A percentile compares a stretch with the other conserved stretches of the same genome.
phyloP scores from a whole-genome alignment of 2,888 invertebrate species.

The Gonocerus acuteangulatus region DNA sequence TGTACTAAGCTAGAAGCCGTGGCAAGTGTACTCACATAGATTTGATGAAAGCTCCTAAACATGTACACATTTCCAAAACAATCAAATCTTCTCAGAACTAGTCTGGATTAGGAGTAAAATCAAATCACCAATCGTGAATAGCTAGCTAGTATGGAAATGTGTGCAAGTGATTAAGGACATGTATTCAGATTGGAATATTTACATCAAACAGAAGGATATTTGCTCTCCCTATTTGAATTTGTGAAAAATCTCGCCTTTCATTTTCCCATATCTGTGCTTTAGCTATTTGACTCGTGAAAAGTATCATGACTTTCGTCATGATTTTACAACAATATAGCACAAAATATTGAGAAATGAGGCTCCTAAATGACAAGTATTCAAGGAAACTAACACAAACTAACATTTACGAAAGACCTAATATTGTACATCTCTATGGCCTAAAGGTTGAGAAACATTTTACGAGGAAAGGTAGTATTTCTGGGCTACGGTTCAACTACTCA shows the following conservation, averaged over 20 bases:
- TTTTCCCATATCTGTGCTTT: constrained; percentile 9
- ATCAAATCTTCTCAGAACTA: not conserved
- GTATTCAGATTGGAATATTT: constrained; percentile 10
- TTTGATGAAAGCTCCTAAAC: constrained; percentile 23
- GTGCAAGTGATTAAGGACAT: constrained; percentile 9
- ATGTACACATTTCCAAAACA: constrained; percentile 16
- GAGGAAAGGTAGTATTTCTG: constrained; percentile 23
- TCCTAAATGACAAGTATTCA: constrained; percentile 19
- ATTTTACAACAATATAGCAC: not conserved
- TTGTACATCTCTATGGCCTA: constrained; percentile 26
- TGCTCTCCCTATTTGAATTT: not conserved
- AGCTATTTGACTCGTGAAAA: not conserved
- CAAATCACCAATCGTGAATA: too few species aligned
- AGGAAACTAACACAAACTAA: constrained; percentile 29
- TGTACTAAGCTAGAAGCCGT: constrained; percentile 31
- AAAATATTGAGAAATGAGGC: constrained; percentile 11
- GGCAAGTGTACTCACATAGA: constrained; percentile 31
- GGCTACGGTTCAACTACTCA: constrained; percentile 16
- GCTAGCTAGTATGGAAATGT: constrained; percentile 13
- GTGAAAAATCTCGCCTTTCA: constrained; percentile 1
- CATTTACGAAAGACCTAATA: constrained; percentile 25
- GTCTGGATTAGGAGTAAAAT: not conserved
- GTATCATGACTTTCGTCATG: not conserved
- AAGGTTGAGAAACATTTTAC: constrained; percentile 23
- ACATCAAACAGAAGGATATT: constrained; percentile 7